Evolutionary conservation across 1,140 invertebrate species (phyloP).

Genomic region (Cotesia typhae): DNA sequence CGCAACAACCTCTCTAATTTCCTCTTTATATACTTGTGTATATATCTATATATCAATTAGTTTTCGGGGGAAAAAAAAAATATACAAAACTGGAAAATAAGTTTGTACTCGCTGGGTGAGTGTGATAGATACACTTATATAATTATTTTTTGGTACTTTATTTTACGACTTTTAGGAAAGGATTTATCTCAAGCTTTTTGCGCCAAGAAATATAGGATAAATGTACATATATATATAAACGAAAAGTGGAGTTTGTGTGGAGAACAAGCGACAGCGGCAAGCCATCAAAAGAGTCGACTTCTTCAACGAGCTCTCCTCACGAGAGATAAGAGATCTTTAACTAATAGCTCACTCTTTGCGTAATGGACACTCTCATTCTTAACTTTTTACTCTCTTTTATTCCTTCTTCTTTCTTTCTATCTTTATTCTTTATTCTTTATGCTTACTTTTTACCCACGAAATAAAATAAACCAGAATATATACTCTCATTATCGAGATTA

Average conservation of each 20-base stretch:
- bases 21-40: neutral
- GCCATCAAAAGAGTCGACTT: conserved; percentile 36
- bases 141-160: neutral
- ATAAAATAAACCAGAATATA: no score
- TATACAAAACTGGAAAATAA: no score
- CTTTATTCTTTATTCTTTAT: no score
- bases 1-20: conserved; percentile 27
- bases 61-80: neutral
- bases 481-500: no score
- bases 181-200: neutral
- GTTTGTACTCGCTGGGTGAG: neutral
- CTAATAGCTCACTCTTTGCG: conserved; percentile 37
- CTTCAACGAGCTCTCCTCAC: conserved; percentile 28
- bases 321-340: conserved; percentile 35
- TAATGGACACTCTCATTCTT: conserved; percentile 36
- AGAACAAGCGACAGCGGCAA: conserved; percentile 14
- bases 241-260: conserved; percentile 10
- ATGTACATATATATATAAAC: neutral
- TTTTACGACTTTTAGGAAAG: conserved; percentile 14
- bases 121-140: conserved; percentile 4
- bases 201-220: neutral
- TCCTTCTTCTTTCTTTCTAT: no score
- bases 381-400: conserved; percentile 14
- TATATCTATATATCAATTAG: neutral
- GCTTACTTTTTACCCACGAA: no score